A percentile compares a stretch with the other conserved stretches of the same genome.
Evolutionary conservation across 35 echinoderm and acorn worm genomes (phyloP).

Genomic region (Stichopus chloronotus): DNA sequence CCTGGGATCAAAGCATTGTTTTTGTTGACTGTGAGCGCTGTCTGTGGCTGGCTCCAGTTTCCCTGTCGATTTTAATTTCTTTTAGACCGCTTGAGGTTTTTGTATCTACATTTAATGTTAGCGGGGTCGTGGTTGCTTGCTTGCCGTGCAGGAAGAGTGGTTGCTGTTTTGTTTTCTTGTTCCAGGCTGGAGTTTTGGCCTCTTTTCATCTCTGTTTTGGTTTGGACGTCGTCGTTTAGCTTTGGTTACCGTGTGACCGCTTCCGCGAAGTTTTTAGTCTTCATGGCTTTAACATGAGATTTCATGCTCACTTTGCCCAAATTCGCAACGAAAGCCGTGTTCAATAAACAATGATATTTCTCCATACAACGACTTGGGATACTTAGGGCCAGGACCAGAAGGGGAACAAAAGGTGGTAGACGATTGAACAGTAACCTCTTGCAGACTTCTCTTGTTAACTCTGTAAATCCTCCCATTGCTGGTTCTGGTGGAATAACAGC

Average conservation of each 20-base stretch:
- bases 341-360: neutral
- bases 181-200: neutral
- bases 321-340: conserved; percentile 3
- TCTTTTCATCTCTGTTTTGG: conserved; percentile 8
- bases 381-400: neutral
- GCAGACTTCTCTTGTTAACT: conserved; percentile 2
- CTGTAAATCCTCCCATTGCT: neutral
- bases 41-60: conserved; percentile 1
- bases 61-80: neutral
- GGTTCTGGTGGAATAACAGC: neutral
- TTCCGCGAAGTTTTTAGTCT: conserved; percentile 1
- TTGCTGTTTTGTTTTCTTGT: neutral
- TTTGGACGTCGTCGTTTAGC: neutral
- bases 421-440: neutral
- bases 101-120: neutral
- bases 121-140: neutral
- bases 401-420: conserved; percentile 18
- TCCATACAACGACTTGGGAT: neutral
- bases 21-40: conserved; percentile 24
- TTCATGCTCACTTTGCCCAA: neutral
- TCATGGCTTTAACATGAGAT: neutral
- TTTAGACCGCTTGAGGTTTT: neutral
- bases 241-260: neutral
- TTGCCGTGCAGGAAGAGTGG: neutral
- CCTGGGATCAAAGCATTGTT: too few relatives aligned